Evolutionary conservation across 2,888 invertebrate species (phyloP).

Genomic region (Conchocele bisecta): DNA sequence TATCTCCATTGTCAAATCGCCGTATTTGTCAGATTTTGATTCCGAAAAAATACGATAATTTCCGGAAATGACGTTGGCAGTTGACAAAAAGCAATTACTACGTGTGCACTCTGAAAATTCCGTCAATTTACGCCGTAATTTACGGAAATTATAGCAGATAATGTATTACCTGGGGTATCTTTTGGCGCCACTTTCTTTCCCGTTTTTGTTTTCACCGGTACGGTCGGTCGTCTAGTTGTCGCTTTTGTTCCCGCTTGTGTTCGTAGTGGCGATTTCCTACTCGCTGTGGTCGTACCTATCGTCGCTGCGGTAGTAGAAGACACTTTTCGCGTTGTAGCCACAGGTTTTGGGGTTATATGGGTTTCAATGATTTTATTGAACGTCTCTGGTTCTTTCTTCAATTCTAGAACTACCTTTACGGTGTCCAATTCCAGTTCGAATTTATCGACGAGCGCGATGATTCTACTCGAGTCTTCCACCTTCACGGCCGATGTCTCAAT

Average conservation of each 20-base stretch:
- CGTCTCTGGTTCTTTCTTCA: conserved; percentile 61
- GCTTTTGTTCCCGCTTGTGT: too few relatives aligned
- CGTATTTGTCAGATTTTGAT: too few relatives aligned
- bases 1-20: too few relatives aligned
- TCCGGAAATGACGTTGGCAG: too few relatives aligned
- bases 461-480: conserved; percentile 29
- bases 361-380: conserved; percentile 56
- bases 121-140: too few relatives aligned
- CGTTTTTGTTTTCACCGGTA: neutral
- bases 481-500: conserved; percentile 64
- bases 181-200: neutral
- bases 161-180: conserved; percentile 5
- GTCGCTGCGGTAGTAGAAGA: neutral
- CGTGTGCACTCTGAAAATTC: too few relatives aligned
- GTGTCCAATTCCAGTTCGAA: conserved; percentile 64
- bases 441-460: conserved; percentile 60
- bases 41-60: too few relatives aligned
- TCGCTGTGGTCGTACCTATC: neutral
- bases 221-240: neutral
- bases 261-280: too few relatives aligned
- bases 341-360: neutral
- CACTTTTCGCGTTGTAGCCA: neutral
- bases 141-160: neutral
- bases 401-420: conserved; percentile 61
- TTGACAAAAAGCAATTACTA: too few relatives aligned